Percentiles rank a stretch among this genome's conserved stretches.
phyloP scores from a whole-genome alignment of 2,888 invertebrate species.

The Aphodius sticticus region DNA sequence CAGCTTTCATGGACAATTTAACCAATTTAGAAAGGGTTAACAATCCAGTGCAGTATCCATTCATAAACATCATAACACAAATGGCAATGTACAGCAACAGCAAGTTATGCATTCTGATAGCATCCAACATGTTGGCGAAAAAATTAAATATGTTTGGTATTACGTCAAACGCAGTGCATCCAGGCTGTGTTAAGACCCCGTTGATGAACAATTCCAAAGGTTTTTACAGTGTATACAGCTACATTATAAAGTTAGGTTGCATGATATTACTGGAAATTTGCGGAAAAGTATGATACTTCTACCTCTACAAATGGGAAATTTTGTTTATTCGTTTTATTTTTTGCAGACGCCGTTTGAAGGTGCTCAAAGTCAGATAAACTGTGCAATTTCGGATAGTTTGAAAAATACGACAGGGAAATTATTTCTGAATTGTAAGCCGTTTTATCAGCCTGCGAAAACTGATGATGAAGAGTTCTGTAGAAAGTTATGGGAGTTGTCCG shows the following conservation, averaged over 20 bases:
- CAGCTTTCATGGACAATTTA: constrained; percentile 51
- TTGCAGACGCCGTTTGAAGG: constrained; percentile 36
- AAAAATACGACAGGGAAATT: constrained; percentile 40
- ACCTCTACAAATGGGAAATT: background rate
- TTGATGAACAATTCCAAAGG: constrained; percentile 16
- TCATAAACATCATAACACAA: constrained; percentile 11
- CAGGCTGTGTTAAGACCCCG: constrained; percentile 52
- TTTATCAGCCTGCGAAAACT: constrained; percentile 35
- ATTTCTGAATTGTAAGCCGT: constrained; percentile 39
- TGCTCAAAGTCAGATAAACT: constrained; percentile 42
- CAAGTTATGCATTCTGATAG: constrained; percentile 53
- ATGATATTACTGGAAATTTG: background rate
- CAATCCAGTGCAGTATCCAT: background rate
- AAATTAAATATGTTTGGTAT: constrained; percentile 50
- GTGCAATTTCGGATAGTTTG: constrained; percentile 39
- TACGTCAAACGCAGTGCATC: constrained; percentile 55
- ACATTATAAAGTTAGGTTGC: background rate
- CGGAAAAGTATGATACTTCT: constrained; percentile 10
- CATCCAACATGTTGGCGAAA: constrained; percentile 54
- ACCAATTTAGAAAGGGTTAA: constrained; percentile 44
- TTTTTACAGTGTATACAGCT: background rate
- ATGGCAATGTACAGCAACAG: constrained; percentile 52
- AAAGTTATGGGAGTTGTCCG: constrained; percentile 42
- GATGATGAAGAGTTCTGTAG: constrained; percentile 34
- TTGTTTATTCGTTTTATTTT: background rate